Evolutionary conservation across 2,888 invertebrate genomes (phyloP).

Genomic region (Mythimna pallens): DNA sequence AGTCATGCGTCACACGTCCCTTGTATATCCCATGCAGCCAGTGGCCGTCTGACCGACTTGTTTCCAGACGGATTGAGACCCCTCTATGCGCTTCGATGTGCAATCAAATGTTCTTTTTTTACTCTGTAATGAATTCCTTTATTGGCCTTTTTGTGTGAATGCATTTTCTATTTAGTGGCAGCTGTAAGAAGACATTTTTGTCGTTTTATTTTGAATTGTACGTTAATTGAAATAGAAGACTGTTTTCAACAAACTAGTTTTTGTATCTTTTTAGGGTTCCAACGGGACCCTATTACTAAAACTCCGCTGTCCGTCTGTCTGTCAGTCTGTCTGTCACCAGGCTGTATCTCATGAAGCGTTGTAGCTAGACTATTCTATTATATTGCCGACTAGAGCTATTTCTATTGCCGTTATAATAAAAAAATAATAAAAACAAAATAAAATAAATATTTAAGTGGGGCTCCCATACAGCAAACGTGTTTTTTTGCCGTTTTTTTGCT

Average conservation of each 20-base stretch:
- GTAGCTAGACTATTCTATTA: too few species aligned
- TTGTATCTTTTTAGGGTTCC: background rate
- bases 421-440: too few species aligned
- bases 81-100: slow-evolving; percentile 55
- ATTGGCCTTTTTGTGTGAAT: slow-evolving; percentile 54
- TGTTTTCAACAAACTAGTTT: background rate
- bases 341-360: too few species aligned
- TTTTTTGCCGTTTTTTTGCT: too few species aligned
- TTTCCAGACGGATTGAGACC: slow-evolving; percentile 64
- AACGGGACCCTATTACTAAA: too few species aligned
- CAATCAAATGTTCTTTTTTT: slow-evolving; percentile 64
- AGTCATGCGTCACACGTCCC: slow-evolving; percentile 45
- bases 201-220: slow-evolving; percentile 30
- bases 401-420: too few species aligned
- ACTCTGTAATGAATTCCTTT: slow-evolving; percentile 62
- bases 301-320: too few species aligned
- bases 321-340: too few species aligned
- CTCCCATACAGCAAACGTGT: too few species aligned
- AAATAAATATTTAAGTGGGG: too few species aligned
- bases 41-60: slow-evolving; percentile 64
- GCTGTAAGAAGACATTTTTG: slow-evolving; percentile 10
- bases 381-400: too few species aligned
- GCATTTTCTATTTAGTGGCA: slow-evolving; percentile 55
- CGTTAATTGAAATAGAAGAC: background rate
- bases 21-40: slow-evolving; percentile 54